Base-by-base conservation (phyloP, 2,888 invertebrate genomes). In the Lymantria dispar region DNA sequence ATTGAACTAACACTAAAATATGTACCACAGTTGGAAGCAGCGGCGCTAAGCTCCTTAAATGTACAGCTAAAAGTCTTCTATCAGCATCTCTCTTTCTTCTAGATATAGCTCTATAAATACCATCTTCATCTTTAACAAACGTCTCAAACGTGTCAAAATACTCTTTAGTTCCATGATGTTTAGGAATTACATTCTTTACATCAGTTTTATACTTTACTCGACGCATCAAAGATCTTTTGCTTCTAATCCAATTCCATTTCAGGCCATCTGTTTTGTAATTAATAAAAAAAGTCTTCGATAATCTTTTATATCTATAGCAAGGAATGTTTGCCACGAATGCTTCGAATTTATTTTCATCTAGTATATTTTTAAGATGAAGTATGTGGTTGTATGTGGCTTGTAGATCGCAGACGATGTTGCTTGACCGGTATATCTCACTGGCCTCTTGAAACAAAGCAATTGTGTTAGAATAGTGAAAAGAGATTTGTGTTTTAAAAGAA, bases 371-470 rank as follows among this genome's bases (percentile, higher is more conserved):
- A 0, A 64, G 44, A 0, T 55, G 50, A 7, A 61, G 13, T 10
- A 80, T 54, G 40, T 74, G 65, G 3, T 68, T 52, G 43, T 59
- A 56, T 0, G 83, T 83, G 5, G 74, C 72, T 46, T 69, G 56
- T 22, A 84, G 58, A 57, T 84, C 78, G 50, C 84, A 85, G 3
- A 82, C 60, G 50, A 45, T 15, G 41, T 39, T 67, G 42, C 30
- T 56, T 41, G 61, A 70, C 48, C 58, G 55, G 47, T 52, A 58
- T 14, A 58, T 11, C 39, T 76, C 73, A 70, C 64, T 41, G 62
- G 71, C 73, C 83, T 86, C 85, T 86, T 85, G 83, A 83, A 83
- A 74, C 72, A 74, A 83, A 83, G 56, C 64, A 50, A 39, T 50
- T 50, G 68, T 53, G 66, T 74, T 68, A 74, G 45, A 62, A 59